phyloP scores from a whole-genome alignment of 64 coral and sea anemone species.

The Catalaphyllia jardinei region DNA sequence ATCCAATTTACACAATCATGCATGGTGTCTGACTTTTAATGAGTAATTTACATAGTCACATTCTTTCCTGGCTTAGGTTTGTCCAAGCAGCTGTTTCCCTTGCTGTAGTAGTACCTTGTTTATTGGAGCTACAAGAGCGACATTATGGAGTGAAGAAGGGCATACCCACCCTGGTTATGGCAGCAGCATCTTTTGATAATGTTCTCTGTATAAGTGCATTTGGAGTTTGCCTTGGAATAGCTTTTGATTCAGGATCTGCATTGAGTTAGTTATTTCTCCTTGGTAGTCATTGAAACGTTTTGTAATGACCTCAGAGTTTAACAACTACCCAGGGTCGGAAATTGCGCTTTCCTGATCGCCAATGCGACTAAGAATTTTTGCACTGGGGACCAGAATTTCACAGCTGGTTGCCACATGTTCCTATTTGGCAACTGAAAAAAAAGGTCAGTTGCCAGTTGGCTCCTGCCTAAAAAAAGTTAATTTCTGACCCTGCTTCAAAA shows the following conservation, averaged over 20 bases:
- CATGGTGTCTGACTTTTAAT: no score
- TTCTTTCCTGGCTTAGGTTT: slow-evolving; percentile 64
- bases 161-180: slow-evolving; percentile 97
- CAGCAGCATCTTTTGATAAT: slow-evolving; percentile 97
- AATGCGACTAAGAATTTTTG: no score
- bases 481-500: no score
- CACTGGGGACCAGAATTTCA: no score
- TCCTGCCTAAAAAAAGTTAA: no score
- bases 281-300: background rate
- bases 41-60: background rate
- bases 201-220: slow-evolving; percentile 96
- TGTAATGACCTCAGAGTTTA: no score
- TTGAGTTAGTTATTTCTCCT: background rate
- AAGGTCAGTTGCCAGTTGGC: no score
- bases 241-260: slow-evolving; percentile 49
- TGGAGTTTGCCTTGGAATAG: slow-evolving; percentile 85
- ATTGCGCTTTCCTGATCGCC: no score
- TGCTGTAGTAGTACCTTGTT: slow-evolving; percentile 92
- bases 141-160: slow-evolving; percentile 92
- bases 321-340: no score
- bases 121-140: slow-evolving; percentile 87
- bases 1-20: no score
- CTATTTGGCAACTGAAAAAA: no score
- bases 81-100: slow-evolving; percentile 94
- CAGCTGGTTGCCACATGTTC: no score